Evolutionary conservation across 2,113 vertebrate species (phyloP), one percentile per base, ranked within the genome.

Genomic region (Cynoglossus semilaevis): DNA sequence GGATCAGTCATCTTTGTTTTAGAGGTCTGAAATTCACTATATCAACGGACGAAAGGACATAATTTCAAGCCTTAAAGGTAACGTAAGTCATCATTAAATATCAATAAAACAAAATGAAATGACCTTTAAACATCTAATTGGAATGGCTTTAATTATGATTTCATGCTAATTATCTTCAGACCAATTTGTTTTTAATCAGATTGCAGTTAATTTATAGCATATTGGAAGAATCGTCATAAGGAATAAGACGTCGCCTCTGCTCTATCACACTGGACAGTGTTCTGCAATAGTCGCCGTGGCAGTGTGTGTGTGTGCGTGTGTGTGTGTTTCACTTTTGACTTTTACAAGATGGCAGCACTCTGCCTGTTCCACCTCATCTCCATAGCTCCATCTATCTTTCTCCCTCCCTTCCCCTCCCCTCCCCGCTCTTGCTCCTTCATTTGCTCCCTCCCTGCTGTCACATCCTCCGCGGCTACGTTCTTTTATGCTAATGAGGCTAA

Each of bases 401-500:
- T 52, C 35, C 43, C 37, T 47, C 17, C n/a, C 66, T 12, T 17
- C 44, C 13, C 40, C 35, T 15, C 40, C 15, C 12, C 57, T 19
- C 2, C 43, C 40, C 3, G 12, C 37, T 12, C 6, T n/a, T 29
- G 22, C 38, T 41, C 38, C 38, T 22, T 50, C 47, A 13, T n/a
- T 40, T 51, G 40, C 49, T 51, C 49, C 34, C n/a, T 41, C 55
- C 43, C 52, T 42, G 9, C 54, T 9, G 17, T 45, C 45, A 29
- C 49, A 60, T 56, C 57, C 52, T 62, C 61, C 1, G 71, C 35
- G 76, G 88, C 88, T 68, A 84, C 58, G 73, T 84, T 87, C 85
- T 83, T 54, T 71, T 76, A 85, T 85, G 87, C 72, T 85, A 82
- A 87, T 72, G 76, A 84, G 71, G 76, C 71, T 84, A 83, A 90